These are phyloP conservation scores for Cordilura impudica DNA, from an alignment of 2,888 invertebrate genomes.

Conservation along the genomic window DNA sequence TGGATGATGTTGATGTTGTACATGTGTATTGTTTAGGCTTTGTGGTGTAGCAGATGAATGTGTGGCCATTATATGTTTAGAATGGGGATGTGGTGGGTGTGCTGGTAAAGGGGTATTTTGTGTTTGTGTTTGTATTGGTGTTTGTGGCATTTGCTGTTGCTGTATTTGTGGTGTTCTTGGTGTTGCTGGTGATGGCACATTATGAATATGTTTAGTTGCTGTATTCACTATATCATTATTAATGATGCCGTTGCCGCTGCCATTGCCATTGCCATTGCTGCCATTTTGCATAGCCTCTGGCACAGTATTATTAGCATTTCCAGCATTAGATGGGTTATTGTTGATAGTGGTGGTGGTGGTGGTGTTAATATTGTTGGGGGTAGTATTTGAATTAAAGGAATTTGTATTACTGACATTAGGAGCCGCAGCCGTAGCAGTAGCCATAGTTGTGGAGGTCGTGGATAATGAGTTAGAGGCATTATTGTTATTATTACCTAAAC, in stretches of 20 bases:
- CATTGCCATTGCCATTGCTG: conserved; percentile 26
- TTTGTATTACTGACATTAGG: conserved; percentile 61
- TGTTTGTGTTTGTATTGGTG: conserved; percentile 52
- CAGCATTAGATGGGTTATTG: conserved; percentile 16
- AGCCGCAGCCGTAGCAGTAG: conserved; percentile 64
- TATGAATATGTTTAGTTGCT: conserved; percentile 61
- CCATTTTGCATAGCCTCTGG: conserved; percentile 51
- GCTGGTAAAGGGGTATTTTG: conserved; percentile 58
- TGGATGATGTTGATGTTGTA: conserved; percentile 58
- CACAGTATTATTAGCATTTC: conserved; percentile 58
- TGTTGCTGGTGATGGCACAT: conserved; percentile 58
- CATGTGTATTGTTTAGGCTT: no score
- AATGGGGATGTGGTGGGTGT: conserved; percentile 49
- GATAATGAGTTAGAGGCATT: conserved; percentile 52
- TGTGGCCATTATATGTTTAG: conserved; percentile 35
- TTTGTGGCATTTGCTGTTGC: conserved; percentile 45
- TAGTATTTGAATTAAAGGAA: conserved; percentile 54
- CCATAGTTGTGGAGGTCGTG: conserved; percentile 30
- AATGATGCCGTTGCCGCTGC: conserved; percentile 39
- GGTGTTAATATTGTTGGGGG: conserved; percentile 40
- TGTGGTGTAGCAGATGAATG: conserved; percentile 61
- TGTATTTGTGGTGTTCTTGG: conserved; percentile 49
- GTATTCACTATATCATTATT: conserved; percentile 52
- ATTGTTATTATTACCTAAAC: conserved; percentile 69
- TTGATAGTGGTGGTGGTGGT: not conserved